Conservation (phyloP, 2,888 invertebrate species). For the Brenthis ino region DNA sequence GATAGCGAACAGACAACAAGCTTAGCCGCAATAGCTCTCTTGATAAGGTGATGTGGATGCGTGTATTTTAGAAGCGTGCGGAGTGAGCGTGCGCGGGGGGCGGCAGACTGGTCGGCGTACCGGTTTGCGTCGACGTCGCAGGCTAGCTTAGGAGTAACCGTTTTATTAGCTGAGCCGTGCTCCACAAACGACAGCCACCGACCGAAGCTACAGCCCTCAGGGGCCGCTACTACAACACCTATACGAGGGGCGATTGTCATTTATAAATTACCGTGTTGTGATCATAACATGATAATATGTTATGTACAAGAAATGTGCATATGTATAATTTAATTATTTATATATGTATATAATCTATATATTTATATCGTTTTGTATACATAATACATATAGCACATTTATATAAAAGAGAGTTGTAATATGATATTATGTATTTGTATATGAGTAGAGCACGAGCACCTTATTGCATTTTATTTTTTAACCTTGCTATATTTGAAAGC, state of each 20-base stretch:
- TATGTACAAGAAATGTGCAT: too few species aligned
- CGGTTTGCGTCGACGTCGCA: constrained; percentile 74
- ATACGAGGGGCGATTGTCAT: constrained; percentile 43
- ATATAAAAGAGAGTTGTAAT: neutral
- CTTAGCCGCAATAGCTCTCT: constrained; percentile 66
- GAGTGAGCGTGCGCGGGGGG: constrained; percentile 58
- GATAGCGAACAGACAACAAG: constrained; percentile 69
- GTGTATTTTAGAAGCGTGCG: constrained; percentile 71
- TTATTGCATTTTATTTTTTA: constrained; percentile 5
- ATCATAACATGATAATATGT: constrained; percentile 1
- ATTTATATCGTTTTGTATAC: too few species aligned
- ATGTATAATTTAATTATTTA: too few species aligned
- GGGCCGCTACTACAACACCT: constrained; percentile 48
- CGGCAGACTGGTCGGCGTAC: constrained; percentile 72
- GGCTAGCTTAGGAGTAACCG: constrained; percentile 73
- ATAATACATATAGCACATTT: neutral
- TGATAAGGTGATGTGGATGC: constrained; percentile 76
- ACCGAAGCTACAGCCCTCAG: constrained; percentile 52
- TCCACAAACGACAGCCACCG: constrained; percentile 73
- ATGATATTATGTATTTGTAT: too few species aligned
- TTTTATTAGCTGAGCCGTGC: constrained; percentile 78
- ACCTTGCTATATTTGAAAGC: constrained; percentile 19
- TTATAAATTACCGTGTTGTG: constrained; percentile 26
- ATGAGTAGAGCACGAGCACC: too few species aligned
- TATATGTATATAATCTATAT: too few species aligned